Conservation (phyloP, 1,140 invertebrate species). For the Tribolium castaneum region DNA sequence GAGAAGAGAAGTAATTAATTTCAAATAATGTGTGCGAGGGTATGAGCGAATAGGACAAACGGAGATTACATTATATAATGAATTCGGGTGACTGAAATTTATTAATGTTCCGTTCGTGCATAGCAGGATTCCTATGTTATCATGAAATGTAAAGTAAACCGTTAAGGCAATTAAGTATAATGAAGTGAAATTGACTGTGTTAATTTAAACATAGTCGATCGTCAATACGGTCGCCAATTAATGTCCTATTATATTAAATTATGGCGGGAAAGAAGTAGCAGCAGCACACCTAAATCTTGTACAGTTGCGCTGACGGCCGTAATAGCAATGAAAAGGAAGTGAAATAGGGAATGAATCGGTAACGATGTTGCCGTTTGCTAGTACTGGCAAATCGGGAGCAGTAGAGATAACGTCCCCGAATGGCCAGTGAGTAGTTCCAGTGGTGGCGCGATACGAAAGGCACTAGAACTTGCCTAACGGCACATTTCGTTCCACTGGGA, state of each 20-base stretch:
- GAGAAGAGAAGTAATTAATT: slow-evolving; percentile 18
- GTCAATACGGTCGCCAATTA: neutral
- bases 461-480: slow-evolving; percentile 44
- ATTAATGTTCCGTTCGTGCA: slow-evolving; percentile 22
- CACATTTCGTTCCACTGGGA: slow-evolving; percentile 38
- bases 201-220: neutral
- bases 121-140: slow-evolving; percentile 13
- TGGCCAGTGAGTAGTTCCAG: neutral
- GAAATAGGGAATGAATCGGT: slow-evolving; percentile 38
- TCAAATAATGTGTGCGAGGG: slow-evolving; percentile 9
- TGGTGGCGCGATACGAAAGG: slow-evolving; percentile 4
- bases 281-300: neutral
- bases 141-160: slow-evolving; percentile 17
- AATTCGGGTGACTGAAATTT: slow-evolving; percentile 19
- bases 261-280: neutral
- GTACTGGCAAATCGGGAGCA: slow-evolving; percentile 35
- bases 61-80: slow-evolving; percentile 27
- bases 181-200: slow-evolving; percentile 9
- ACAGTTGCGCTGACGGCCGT: slow-evolving; percentile 1
- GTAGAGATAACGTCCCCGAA: slow-evolving; percentile 38
- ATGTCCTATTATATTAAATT: neutral
- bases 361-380: slow-evolving; percentile 18
- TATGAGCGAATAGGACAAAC: slow-evolving; percentile 10
- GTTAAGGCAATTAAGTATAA: slow-evolving; percentile 13
- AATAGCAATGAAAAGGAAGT: slow-evolving; percentile 38